A percentile compares a stretch with the other conserved stretches of the same genome.
These are phyloP conservation scores for Aphodius granarius DNA, from an alignment of 2,888 invertebrate species.

Conservation along the genomic window DNA sequence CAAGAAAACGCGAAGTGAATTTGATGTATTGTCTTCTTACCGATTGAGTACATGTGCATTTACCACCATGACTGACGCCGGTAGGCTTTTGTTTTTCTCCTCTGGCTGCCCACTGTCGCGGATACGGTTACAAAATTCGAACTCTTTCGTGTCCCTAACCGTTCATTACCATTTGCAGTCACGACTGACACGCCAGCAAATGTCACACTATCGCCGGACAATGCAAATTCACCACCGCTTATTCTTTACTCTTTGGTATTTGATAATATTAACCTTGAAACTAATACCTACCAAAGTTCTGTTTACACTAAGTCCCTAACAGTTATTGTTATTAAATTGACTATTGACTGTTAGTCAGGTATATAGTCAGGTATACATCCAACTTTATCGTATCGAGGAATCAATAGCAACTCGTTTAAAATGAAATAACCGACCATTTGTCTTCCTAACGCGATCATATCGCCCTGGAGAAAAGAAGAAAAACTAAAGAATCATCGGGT, in stretches of 20 bases:
- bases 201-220: neutral
- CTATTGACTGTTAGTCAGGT: neutral
- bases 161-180: neutral
- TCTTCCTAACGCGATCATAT: conserved; percentile 47
- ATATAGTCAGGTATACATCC: no score
- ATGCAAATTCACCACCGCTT: neutral
- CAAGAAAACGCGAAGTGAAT: neutral
- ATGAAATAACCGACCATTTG: conserved; percentile 44
- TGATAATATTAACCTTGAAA: no score
- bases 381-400: neutral
- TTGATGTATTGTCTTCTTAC: neutral
- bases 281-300: no score
- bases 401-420: conserved; percentile 43
- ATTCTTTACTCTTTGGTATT: neutral
- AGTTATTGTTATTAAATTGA: neutral
- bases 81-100: neutral
- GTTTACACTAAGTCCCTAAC: neutral
- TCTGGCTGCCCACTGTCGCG: neutral
- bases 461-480: conserved; percentile 18
- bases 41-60: neutral
- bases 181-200: neutral
- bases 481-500: neutral
- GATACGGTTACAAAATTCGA: neutral
- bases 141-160: neutral
- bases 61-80: neutral